These are phyloP conservation scores for Neoascia interrupta DNA, from an alignment of 2,888 invertebrate species.

Conservation along the genomic window DNA sequence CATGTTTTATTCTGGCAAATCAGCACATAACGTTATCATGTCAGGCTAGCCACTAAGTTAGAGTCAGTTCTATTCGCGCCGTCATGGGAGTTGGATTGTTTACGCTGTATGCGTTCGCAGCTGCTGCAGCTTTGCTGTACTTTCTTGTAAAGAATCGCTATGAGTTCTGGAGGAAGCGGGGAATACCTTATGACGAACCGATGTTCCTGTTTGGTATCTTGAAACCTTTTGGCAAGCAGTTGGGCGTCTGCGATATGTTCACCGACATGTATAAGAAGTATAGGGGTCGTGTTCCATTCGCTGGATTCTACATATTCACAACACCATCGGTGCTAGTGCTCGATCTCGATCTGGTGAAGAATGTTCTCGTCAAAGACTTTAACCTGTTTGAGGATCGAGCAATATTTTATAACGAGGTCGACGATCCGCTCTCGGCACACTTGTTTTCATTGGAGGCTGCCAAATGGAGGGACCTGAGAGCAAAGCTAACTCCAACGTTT, in stretches of 20 bases:
- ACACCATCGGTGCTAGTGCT: constrained; percentile 74
- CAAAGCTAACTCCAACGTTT: constrained; percentile 73
- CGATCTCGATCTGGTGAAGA: constrained; percentile 75
- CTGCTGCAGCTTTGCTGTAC: constrained; percentile 3
- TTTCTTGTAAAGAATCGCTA: not conserved
- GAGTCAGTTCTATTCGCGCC: no score
- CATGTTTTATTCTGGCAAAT: no score
- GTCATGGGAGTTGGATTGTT: constrained; percentile 23
- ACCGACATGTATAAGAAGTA: constrained; percentile 72
- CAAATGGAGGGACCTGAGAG: constrained; percentile 77
- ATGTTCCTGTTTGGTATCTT: not conserved
- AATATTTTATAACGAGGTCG: constrained; percentile 73
- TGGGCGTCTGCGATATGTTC: constrained; percentile 71
- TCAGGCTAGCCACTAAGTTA: no score
- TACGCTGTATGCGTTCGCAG: constrained; percentile 8
- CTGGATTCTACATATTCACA: constrained; percentile 75
- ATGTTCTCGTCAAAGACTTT: constrained; percentile 74
- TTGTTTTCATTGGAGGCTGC: constrained; percentile 78
- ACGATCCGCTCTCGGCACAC: constrained; percentile 78
- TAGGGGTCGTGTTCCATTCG: constrained; percentile 73
- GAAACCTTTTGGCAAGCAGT: constrained; percentile 53
- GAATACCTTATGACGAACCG: constrained; percentile 70
- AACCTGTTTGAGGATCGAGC: constrained; percentile 76
- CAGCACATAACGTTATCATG: no score
- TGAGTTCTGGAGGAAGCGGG: constrained; percentile 71